Evolutionary conservation across 2,113 vertebrate species (phyloP).

Genomic region (Globicephala melas): DNA sequence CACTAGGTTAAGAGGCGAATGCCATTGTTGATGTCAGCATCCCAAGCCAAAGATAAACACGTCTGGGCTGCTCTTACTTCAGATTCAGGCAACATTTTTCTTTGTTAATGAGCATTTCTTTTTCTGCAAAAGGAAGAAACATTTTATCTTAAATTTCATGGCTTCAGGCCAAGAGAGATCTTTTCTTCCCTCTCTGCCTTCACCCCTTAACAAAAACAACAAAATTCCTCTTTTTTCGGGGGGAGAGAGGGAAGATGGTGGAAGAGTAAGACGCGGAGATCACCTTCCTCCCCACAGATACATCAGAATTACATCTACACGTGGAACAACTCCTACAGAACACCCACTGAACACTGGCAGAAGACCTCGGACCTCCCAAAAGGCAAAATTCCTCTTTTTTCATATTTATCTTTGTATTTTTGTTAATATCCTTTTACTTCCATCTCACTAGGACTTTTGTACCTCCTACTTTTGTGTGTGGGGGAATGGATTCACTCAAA

Average conservation of each 20-base stretch:
- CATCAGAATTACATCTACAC: too few relatives aligned
- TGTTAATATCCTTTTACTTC: slow-evolving; percentile 31
- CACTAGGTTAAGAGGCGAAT: slow-evolving; percentile 73
- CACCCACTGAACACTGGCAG: too few relatives aligned
- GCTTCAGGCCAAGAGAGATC: background rate
- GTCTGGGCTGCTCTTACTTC: slow-evolving; percentile 70
- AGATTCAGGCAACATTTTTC: slow-evolving; percentile 76
- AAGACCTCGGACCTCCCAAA: too few relatives aligned
- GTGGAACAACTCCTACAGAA: too few relatives aligned
- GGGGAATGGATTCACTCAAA: background rate
- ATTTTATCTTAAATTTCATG: slow-evolving; percentile 58
- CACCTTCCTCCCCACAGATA: too few relatives aligned
- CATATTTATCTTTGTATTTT: slow-evolving; percentile 24
- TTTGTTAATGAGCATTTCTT: slow-evolving; percentile 75
- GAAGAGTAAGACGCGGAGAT: too few relatives aligned
- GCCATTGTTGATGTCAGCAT: slow-evolving; percentile 77
- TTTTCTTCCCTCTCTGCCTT: background rate
- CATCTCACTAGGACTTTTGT: background rate
- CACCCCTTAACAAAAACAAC: slow-evolving; percentile 13
- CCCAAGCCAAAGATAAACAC: slow-evolving; percentile 79
- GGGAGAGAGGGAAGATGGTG: too few relatives aligned
- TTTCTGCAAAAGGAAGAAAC: slow-evolving; percentile 52
- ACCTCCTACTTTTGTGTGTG: background rate
- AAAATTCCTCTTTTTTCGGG: slow-evolving; percentile 11
- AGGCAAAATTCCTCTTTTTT: slow-evolving; percentile 23